A percentile compares a stretch with the other conserved stretches of the same genome.
Evolutionary conservation across 2,797 vertebrate species (phyloP).

Genomic region (Sebastes matsubarae): DNA sequence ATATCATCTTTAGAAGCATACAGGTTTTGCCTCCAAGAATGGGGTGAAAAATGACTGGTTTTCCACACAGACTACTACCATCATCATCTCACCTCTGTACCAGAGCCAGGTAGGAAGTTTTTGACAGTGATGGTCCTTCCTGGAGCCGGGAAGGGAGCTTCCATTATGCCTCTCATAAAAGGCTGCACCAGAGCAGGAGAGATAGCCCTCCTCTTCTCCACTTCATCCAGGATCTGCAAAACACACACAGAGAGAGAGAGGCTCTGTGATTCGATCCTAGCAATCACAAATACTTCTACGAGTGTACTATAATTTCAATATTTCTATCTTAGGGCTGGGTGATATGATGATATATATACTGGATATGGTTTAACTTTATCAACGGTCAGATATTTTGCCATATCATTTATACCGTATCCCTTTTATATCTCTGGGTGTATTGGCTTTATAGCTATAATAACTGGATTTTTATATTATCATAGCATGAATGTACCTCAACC

Average conservation of each 20-base stretch:
- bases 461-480: background rate
- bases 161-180: slow-evolving; percentile 98
- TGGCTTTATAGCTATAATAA: background rate
- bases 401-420: background rate
- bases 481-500: background rate
- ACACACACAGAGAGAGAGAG: background rate
- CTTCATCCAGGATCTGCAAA: slow-evolving; percentile 94
- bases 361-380: background rate
- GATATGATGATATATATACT: background rate
- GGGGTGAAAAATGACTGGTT: background rate
- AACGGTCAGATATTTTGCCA: background rate
- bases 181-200: slow-evolving; percentile 97
- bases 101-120: slow-evolving; percentile 97
- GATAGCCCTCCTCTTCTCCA: slow-evolving; percentile 95
- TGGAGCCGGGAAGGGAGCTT: slow-evolving; percentile 96
- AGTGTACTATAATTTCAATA: background rate
- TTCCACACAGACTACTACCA: background rate
- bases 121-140: slow-evolving; percentile 94
- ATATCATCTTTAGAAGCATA: background rate
- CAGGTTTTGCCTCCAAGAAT: background rate
- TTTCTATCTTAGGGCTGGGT: background rate
- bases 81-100: slow-evolving; percentile 92
- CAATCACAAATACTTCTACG: background rate
- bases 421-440: background rate
- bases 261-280: background rate